Base-by-base conservation (phyloP, 2,888 invertebrate genomes). In the Lagria hirta region DNA sequence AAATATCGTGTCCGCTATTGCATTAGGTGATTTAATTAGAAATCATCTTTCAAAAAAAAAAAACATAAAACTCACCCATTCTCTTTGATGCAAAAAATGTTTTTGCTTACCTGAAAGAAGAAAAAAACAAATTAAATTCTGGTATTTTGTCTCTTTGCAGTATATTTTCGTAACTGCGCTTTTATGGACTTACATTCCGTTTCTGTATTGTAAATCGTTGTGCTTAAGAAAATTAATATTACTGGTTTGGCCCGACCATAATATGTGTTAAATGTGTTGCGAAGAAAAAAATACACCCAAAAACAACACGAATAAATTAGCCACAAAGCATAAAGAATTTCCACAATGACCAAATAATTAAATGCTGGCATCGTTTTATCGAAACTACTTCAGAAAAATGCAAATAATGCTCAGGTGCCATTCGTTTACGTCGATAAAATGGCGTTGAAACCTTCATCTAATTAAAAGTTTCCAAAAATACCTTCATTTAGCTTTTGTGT, bases 141-240 rank as follows among this genome's bases (percentile, higher is more conserved):
- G 51, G 56, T 57, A 53, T 60, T 55, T 57, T 49, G 52, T 32
- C 52, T 57, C 54, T 60, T 61, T 58, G 55, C n/a, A n/a, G n/a
- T 58, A 58, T 52, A 54, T 54, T 55, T 60, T 60, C 60, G 60
- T 64, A 62, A 60, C 58, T 60, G 60, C 57, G 57, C 59, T 62
- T 62, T 64, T 64, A 63, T 62, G 54, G 59, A 54, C 56, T 58
- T 57, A 55, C 60, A 63, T 63, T 63, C 61, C 60, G 48, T 33
- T 43, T 47, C n/a, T n/a, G n/a, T 52, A 54, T 52, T 59, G 57
- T 61, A 63, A 61, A 62, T 63, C 55, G 60, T 54, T 41, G 42
- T 52, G 43, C 52, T 60, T 55, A 55, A 60, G 53, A 54, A 61
- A 62, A 60, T 61, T 58, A 61, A 62, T 60, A 60, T 53, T 41